A percentile compares a stretch with the other conserved stretches of the same genome.
These are phyloP conservation scores for Cosmia pyralina DNA, from an alignment of 2,888 invertebrate species.

Conservation along the genomic window DNA sequence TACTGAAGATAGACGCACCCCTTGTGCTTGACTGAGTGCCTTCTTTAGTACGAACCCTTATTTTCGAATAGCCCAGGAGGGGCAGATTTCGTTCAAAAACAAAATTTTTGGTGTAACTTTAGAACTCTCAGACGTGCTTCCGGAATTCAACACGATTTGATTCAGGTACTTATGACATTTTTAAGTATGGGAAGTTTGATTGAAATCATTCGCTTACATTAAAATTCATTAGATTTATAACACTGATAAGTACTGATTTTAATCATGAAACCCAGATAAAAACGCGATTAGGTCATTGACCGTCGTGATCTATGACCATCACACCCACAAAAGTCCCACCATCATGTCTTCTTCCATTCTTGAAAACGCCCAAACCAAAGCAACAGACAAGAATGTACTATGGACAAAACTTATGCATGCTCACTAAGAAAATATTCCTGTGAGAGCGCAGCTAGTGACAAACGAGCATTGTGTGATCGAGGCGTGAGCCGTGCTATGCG, in stretches of 20 bases:
- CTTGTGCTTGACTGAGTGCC: constrained; percentile 41
- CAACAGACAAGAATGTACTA: neutral
- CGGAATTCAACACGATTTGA: neutral
- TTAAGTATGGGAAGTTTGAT: neutral
- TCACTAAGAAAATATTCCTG: too few species aligned
- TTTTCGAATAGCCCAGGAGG: constrained; percentile 4
- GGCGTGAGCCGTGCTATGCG: too few species aligned
- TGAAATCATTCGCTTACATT: neutral
- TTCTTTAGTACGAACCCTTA: constrained; percentile 35
- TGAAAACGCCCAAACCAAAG: neutral
- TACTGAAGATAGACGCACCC: constrained; percentile 37
- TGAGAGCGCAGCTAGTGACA: too few species aligned
- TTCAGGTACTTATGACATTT: neutral
- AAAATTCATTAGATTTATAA: constrained; percentile 1
- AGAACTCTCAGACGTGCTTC: neutral
- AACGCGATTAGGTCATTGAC: constrained; percentile 6
- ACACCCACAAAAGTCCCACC: neutral
- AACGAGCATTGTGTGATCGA: too few species aligned
- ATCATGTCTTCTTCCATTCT: neutral
- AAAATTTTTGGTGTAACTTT: neutral
- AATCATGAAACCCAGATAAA: neutral
- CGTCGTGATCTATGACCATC: neutral
- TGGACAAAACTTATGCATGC: too few species aligned
- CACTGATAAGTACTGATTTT: neutral
- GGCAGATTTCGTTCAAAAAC: neutral